Conservation (phyloP, 2,888 invertebrate genomes). For the Eupithecia subumbrata region DNA sequence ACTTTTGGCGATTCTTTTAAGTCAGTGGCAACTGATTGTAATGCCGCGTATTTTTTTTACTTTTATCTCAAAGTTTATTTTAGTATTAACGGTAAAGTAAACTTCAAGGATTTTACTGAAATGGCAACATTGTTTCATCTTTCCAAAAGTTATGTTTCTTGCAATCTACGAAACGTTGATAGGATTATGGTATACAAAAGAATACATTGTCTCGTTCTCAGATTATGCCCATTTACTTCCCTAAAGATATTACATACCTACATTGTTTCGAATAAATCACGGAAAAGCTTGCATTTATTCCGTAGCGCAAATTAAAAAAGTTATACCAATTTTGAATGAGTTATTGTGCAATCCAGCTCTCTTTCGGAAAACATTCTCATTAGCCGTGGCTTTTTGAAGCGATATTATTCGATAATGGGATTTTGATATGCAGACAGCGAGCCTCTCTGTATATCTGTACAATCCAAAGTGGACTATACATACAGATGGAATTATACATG, state of each 20-base stretch:
- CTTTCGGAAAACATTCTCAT: slow-evolving; percentile 59
- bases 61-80: slow-evolving; percentile 43
- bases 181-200: slow-evolving; percentile 16
- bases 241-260: slow-evolving; percentile 55
- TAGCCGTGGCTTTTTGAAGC: slow-evolving; percentile 34
- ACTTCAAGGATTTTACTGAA: slow-evolving; percentile 9
- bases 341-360: slow-evolving; percentile 74
- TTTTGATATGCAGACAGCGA: slow-evolving; percentile 2
- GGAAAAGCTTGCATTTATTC: slow-evolving; percentile 74
- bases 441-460: neutral
- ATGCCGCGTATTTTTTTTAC: slow-evolving; percentile 29
- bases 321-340: slow-evolving; percentile 79
- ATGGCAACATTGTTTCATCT: slow-evolving; percentile 12
- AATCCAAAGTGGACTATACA: neutral
- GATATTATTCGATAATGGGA: slow-evolving; percentile 33
- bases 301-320: slow-evolving; percentile 80
- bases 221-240: slow-evolving; percentile 53
- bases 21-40: slow-evolving; percentile 43
- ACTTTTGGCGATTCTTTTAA: slow-evolving; percentile 55
- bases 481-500: slow-evolving; percentile 36
- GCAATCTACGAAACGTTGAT: slow-evolving; percentile 15
- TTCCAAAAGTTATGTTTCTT: slow-evolving; percentile 2
- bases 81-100: slow-evolving; percentile 34
- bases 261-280: slow-evolving; percentile 73
- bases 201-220: slow-evolving; percentile 28